Evolutionary conservation across 2,888 invertebrate genomes (phyloP).

Genomic region (Heliothis peltigera): DNA sequence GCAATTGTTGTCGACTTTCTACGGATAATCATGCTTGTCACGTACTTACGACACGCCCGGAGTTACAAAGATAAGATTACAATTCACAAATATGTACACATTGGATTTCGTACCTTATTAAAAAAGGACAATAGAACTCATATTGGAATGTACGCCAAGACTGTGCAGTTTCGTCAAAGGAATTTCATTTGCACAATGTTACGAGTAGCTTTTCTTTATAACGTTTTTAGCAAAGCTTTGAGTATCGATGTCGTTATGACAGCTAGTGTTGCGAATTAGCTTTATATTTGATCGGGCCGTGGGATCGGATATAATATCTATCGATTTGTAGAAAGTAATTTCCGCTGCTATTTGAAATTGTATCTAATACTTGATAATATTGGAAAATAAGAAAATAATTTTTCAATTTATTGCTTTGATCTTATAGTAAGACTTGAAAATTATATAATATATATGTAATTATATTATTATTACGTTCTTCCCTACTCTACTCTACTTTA

Average conservation of each 20-base stretch:
- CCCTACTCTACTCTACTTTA: no score
- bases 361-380: not conserved
- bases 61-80: conserved; percentile 68
- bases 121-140: conserved; percentile 47
- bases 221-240: conserved; percentile 23
- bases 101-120: conserved; percentile 63
- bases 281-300: conserved; percentile 20
- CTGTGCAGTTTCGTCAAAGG: conserved; percentile 53
- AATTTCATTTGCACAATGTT: conserved; percentile 65
- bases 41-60: conserved; percentile 76
- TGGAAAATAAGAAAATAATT: not conserved
- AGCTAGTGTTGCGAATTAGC: conserved; percentile 12
- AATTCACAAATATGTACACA: conserved; percentile 60
- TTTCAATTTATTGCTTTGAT: no score
- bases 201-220: conserved; percentile 41
- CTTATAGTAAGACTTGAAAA: no score
- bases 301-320: conserved; percentile 10
- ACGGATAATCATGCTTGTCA: conserved; percentile 78
- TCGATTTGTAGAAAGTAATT: conserved; percentile 50
- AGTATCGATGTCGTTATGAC: conserved; percentile 20
- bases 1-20: conserved; percentile 77
- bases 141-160: conserved; percentile 18
- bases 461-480: no score
- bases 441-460: no score
- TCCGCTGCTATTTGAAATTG: conserved; percentile 35